Percentiles rank a stretch among this genome's conserved stretches.
phyloP scores from a whole-genome alignment of 64 coral and sea anemone species.

The Dendronephthya gigantea region DNA sequence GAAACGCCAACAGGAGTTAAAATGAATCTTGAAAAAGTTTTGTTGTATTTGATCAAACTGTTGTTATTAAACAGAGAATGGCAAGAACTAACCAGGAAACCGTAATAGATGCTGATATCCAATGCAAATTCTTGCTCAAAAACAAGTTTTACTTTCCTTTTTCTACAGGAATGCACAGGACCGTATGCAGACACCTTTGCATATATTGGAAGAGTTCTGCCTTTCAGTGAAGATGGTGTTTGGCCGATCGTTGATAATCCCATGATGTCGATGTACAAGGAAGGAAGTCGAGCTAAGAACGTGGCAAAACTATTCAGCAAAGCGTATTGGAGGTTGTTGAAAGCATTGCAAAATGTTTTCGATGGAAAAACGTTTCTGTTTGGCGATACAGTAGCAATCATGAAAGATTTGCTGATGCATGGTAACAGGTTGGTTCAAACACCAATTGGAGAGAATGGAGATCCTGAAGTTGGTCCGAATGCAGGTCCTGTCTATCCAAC shows the following conservation, averaged over 20 bases:
- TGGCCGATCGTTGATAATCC: constrained; percentile 47
- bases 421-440: constrained; percentile 41
- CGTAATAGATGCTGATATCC: no score
- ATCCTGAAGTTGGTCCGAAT: constrained; percentile 70
- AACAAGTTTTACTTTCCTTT: neutral
- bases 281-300: neutral
- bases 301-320: constrained; percentile 47
- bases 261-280: constrained; percentile 31
- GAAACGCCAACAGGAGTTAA: no score
- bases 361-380: constrained; percentile 50
- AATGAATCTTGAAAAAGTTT: no score
- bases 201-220: neutral
- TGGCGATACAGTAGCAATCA: constrained; percentile 50
- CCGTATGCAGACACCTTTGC: neutral
- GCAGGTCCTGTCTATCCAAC: constrained; percentile 40
- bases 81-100: no score
- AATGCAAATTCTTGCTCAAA: no score
- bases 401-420: constrained; percentile 49
- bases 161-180: neutral
- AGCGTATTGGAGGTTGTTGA: constrained; percentile 53
- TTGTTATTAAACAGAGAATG: no score
- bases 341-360: constrained; percentile 51
- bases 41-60: no score
- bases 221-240: neutral
- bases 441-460: constrained; percentile 49